Evolutionary conservation across 2,888 invertebrate genomes (phyloP), one percentile per base, ranked within the genome.

Genomic region (Eurytoma adleriae): DNA sequence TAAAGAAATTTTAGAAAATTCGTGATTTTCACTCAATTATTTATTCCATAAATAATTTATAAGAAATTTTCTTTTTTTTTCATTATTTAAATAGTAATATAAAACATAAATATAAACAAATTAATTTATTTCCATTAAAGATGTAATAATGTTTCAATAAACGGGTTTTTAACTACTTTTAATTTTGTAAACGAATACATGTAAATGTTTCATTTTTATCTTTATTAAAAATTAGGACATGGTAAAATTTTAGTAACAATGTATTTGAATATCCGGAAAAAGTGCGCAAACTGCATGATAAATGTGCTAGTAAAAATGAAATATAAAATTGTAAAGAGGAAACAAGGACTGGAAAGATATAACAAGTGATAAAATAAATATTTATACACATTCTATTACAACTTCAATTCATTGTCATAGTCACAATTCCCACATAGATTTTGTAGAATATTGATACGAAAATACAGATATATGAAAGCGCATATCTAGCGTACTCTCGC

Each of bases 381-480:
- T 82, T 82, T 80, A 30, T 82, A 82, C 78, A 78, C 82, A 78
- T 80, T 82, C 64, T 82, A 82, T 81, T 81, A 76, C 59, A 81
- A 76, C 66, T 79, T 80, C 69, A 76, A 76, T 80, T 82, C 80
- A 82, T 82, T 82, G 48, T 80, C 61, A 81, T 80, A 79, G 75
- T 82, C 80, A 79, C 73, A 78, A 72, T 79, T 76, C 79, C 79
- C 78, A 82, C 72, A 80, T 82, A 80, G 75, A 78, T 70, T 78
- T 67, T 80, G 69, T 78, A 79, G 80, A 82, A 82, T 79, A 77
- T 81, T 79, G 73, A 81, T 80, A 82, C 40, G 80, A 82, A 82
- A 82, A 82, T 82, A 82, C 80, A 82, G 78, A 73, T 79, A 76
- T 82, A 80, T 82, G 72, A 78, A 82, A 80, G 72, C 80, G 79